A percentile compares a stretch with the other conserved stretches of the same genome.
These are phyloP conservation scores for Euproctis similis DNA, from an alignment of 2,888 invertebrate species.

Conservation along the genomic window DNA sequence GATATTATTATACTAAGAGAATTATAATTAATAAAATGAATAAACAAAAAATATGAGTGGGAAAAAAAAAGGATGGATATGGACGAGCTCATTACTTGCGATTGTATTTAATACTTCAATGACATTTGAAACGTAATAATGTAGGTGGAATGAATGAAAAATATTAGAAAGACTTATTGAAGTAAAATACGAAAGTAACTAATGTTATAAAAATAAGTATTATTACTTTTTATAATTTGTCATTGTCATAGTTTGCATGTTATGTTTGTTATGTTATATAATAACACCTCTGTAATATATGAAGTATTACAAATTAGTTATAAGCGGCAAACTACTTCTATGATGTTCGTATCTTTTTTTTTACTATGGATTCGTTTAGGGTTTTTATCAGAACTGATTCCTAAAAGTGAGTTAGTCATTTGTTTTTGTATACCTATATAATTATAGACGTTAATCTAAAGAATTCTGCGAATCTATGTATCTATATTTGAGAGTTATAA, in stretches of 20 bases:
- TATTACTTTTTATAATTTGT: slow-evolving; percentile 57
- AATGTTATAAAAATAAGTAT: slow-evolving; percentile 69
- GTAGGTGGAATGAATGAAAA: slow-evolving; percentile 72
- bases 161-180: slow-evolving; percentile 77
- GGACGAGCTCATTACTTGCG: slow-evolving; percentile 69
- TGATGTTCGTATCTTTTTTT: slow-evolving; percentile 2
- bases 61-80: slow-evolving; percentile 64
- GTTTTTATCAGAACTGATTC: neutral
- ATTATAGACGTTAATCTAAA: no score
- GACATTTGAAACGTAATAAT: slow-evolving; percentile 70
- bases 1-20: slow-evolving; percentile 77
- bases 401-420: no score
- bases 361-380: no score
- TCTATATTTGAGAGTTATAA: no score
- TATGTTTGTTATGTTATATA: slow-evolving; percentile 20
- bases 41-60: slow-evolving; percentile 74
- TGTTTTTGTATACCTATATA: no score
- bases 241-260: slow-evolving; percentile 30
- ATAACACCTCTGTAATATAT: slow-evolving; percentile 18
- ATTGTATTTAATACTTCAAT: slow-evolving; percentile 74
- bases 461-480: no score
- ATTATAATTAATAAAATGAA: slow-evolving; percentile 74
- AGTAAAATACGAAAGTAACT: slow-evolving; percentile 72
- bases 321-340: slow-evolving; percentile 27
- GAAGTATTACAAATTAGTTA: slow-evolving; percentile 14